Evolutionary conservation across 1,140 invertebrate genomes (phyloP).

Genomic region (Batillaria attramentaria): DNA sequence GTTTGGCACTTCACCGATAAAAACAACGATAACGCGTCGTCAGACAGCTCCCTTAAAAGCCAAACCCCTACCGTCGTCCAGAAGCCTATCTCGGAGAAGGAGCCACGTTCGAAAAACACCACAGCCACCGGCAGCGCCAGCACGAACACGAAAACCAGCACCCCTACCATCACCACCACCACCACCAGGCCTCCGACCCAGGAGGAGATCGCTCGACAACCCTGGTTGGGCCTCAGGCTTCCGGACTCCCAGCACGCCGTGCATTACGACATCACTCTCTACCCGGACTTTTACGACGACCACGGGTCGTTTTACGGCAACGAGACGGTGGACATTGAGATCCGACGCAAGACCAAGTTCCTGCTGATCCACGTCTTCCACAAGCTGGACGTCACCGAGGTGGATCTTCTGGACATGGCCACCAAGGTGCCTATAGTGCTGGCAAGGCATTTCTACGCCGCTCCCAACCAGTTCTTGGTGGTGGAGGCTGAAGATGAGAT

Average conservation of each 20-base stretch:
- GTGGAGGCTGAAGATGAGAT: constrained; percentile 74
- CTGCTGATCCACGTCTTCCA: constrained; percentile 70
- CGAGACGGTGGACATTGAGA: constrained; percentile 60
- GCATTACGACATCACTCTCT: constrained; percentile 83
- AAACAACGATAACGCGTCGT: not conserved
- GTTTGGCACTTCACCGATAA: constrained; percentile 53
- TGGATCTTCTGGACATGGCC: constrained; percentile 40
- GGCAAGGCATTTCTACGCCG: constrained; percentile 72
- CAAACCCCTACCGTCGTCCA: not conserved
- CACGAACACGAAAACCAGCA: not conserved
- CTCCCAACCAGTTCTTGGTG: constrained; percentile 80
- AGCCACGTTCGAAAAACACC: not conserved
- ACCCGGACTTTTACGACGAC: constrained; percentile 77
- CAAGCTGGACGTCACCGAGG: constrained; percentile 67
- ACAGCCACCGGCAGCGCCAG: constrained; percentile 14
- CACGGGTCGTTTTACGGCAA: constrained; percentile 65
- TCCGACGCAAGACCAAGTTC: constrained; percentile 63
- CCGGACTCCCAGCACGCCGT: constrained; percentile 79
- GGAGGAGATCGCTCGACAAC: constrained; percentile 50
- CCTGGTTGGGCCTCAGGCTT: constrained; percentile 75
- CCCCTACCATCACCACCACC: constrained; percentile 8
- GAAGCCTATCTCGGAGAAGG: not conserved
- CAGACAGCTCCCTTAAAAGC: not conserved
- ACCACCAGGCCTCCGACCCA: constrained; percentile 21
- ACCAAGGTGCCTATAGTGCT: constrained; percentile 53